Evolutionary conservation across 2,888 invertebrate genomes (phyloP).

Genomic region (Thysanoteuthis rhombus): DNA sequence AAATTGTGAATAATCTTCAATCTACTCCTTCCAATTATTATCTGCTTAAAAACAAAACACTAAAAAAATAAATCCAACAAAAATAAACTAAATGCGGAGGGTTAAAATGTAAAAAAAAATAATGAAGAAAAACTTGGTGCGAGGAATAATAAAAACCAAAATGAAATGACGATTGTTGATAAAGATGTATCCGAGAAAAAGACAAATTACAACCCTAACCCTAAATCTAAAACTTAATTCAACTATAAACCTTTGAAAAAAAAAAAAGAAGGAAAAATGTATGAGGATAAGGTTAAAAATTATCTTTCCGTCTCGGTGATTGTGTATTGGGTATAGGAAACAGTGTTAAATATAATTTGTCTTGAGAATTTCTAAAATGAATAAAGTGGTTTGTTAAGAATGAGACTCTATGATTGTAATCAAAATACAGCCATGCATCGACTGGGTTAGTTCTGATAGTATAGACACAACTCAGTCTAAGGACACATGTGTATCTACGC

Average conservation of each 20-base stretch:
- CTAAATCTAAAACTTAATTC: neutral
- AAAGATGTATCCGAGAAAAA: neutral
- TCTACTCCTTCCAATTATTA: neutral
- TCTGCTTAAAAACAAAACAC: neutral
- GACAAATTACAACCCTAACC: neutral
- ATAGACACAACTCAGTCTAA: too few relatives aligned
- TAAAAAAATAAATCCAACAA: neutral
- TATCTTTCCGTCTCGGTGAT: neutral
- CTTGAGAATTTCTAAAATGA: neutral
- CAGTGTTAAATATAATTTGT: neutral
- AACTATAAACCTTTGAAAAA: neutral
- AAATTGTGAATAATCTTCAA: conserved; percentile 12
- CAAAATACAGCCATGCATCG: too few relatives aligned
- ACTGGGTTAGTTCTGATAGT: too few relatives aligned
- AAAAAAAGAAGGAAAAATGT: neutral
- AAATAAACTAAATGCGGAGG: too few relatives aligned
- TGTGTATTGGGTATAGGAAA: neutral
- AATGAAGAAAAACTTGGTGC: too few relatives aligned
- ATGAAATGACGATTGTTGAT: neutral
- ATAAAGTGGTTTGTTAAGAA: too few relatives aligned
- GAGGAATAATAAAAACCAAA: too few relatives aligned
- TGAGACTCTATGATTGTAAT: too few relatives aligned
- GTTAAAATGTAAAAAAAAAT: too few relatives aligned
- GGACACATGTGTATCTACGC: too few relatives aligned
- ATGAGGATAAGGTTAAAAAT: neutral